phyloP scores from a whole-genome alignment of 2,888 invertebrate species.

The Scaptomyza tumidula region DNA sequence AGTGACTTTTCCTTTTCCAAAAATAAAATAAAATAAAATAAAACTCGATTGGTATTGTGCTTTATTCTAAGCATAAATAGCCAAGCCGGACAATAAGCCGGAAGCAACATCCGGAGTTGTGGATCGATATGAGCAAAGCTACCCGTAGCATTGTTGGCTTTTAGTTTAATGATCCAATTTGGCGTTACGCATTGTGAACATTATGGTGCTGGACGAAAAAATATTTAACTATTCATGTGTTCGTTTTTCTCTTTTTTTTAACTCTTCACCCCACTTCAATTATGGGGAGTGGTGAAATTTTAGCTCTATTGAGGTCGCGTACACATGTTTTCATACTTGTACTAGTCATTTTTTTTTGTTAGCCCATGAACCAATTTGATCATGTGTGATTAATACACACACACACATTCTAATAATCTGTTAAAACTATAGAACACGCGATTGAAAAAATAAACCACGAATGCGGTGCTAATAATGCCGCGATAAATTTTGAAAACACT shows the following conservation, averaged over 20 bases:
- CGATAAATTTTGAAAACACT: constrained; percentile 21
- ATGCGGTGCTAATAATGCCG: constrained; percentile 54
- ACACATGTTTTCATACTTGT: constrained; percentile 21
- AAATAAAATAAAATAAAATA: not conserved
- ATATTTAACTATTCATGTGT: constrained; percentile 61
- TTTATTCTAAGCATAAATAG: constrained; percentile 70
- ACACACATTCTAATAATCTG: constrained; percentile 3
- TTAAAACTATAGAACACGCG: constrained; percentile 46
- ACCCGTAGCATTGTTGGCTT: constrained; percentile 67
- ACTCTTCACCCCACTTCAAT: constrained; percentile 7
- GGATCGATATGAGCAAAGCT: constrained; percentile 76
- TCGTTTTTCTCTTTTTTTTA: constrained; percentile 24
- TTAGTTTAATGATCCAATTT: constrained; percentile 79
- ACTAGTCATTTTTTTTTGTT: constrained; percentile 41
- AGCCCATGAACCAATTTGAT: constrained; percentile 64
- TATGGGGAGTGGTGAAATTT: constrained; percentile 47
- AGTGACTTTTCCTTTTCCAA: constrained; percentile 39
- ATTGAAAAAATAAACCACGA: constrained; percentile 26
- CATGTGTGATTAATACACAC: constrained; percentile 42
- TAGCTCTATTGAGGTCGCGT: constrained; percentile 67
- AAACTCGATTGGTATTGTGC: constrained; percentile 53
- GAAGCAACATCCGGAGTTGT: constrained; percentile 83
- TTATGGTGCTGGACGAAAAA: constrained; percentile 55
- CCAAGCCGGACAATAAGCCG: constrained; percentile 78
- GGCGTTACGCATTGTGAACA: constrained; percentile 80